Percentiles rank a stretch among this genome's conserved stretches.
Conservation (phyloP, 1,140 invertebrate genomes). For the Calosoma granatense region DNA sequence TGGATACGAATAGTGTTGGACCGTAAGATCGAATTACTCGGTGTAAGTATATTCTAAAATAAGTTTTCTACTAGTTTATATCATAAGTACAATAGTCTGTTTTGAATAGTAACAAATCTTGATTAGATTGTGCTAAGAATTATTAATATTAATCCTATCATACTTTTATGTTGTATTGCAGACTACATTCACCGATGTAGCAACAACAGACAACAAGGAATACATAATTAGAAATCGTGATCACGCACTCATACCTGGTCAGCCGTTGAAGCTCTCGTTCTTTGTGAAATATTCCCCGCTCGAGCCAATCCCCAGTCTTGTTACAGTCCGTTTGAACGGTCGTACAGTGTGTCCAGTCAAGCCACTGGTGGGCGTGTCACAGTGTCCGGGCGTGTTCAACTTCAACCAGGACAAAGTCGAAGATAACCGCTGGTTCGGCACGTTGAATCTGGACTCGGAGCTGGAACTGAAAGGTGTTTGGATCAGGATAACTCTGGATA, state of each 20-base stretch:
- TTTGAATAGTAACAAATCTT: background rate
- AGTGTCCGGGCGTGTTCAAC: conserved; percentile 35
- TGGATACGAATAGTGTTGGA: background rate
- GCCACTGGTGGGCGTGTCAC: conserved; percentile 19
- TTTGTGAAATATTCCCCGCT: conserved; percentile 1
- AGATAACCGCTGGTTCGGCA: conserved; percentile 28
- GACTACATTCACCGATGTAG: conserved; percentile 13
- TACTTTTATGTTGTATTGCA: no score
- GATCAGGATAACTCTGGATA: conserved; percentile 23
- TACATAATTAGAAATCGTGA: conserved; percentile 11
- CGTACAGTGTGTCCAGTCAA: conserved; percentile 10
- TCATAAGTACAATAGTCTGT: background rate
- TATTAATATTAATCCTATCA: conserved; percentile 11
- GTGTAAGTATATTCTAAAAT: background rate
- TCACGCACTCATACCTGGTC: background rate
- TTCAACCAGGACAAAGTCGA: conserved; percentile 31
- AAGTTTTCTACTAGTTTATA: background rate
- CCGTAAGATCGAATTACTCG: background rate
- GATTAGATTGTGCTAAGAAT: background rate
- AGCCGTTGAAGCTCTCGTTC: conserved; percentile 10
- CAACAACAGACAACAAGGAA: conserved; percentile 9
- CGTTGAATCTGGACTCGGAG: conserved; percentile 21
- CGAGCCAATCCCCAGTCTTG: conserved; percentile 6
- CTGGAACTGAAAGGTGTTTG: conserved; percentile 25
- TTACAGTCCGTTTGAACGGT: conserved; percentile 8